Evolutionary conservation across 2,113 vertebrate genomes (phyloP).

Genomic region (Tursiops truncatus): DNA sequence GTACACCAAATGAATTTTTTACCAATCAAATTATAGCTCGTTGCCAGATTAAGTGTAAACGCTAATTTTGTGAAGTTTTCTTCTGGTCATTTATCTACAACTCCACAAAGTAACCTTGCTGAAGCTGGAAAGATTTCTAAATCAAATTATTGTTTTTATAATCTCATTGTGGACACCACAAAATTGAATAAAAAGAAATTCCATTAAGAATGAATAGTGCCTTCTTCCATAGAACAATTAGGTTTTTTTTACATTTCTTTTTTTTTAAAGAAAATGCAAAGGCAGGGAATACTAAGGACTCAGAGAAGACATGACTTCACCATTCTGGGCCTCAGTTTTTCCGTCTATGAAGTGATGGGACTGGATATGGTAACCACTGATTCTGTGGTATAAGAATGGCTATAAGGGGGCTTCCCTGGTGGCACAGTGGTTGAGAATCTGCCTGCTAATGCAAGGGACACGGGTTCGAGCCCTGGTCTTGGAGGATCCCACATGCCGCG

Average conservation of each 20-base stretch:
- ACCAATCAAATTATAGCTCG: slow-evolving; percentile 91
- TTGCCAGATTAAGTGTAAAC: slow-evolving; percentile 90
- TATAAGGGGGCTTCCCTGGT: not conserved
- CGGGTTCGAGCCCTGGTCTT: too few relatives aligned
- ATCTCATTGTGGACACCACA: slow-evolving; percentile 83
- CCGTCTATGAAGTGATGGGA: not conserved
- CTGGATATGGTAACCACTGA: not conserved
- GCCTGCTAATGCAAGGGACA: too few relatives aligned
- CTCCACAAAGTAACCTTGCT: slow-evolving; percentile 79
- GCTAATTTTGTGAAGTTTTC: slow-evolving; percentile 92
- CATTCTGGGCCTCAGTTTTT: slow-evolving; percentile 26
- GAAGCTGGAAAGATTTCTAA: slow-evolving; percentile 84
- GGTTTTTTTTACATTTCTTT: slow-evolving; percentile 45
- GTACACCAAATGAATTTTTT: slow-evolving; percentile 92
- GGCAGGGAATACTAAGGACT: slow-evolving; percentile 19
- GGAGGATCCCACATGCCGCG: too few relatives aligned
- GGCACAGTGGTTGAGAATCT: too few relatives aligned
- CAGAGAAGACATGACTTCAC: not conserved
- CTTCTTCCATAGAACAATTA: slow-evolving; percentile 76
- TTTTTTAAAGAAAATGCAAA: slow-evolving; percentile 80
- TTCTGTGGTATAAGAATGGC: not conserved
- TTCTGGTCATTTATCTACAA: slow-evolving; percentile 90
- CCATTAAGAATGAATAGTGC: slow-evolving; percentile 80
- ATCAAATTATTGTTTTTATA: slow-evolving; percentile 87
- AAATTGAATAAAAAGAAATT: slow-evolving; percentile 86